A percentile compares a stretch with the other conserved stretches of the same genome.
phyloP scores from a whole-genome alignment of 1,140 invertebrate genomes.

The Wiebesia pumilae region DNA sequence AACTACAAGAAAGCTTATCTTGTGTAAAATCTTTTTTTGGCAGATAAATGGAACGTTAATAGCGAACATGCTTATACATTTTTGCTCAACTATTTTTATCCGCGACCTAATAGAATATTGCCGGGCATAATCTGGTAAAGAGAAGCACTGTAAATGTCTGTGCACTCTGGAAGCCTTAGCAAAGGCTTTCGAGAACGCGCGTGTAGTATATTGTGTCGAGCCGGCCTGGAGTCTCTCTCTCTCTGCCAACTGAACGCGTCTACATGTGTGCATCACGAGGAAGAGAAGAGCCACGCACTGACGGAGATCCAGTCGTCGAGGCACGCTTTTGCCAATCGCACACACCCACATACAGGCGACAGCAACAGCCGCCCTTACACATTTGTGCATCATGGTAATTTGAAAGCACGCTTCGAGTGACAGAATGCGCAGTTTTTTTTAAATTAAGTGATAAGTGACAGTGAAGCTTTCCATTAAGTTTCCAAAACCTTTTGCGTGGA shows the following conservation, averaged over 20 bases:
- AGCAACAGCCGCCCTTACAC: neutral
- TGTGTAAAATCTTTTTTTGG: neutral
- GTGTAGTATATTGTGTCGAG: neutral
- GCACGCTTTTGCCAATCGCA: neutral
- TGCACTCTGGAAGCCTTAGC: slow-evolving; percentile 70
- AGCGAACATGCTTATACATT: slow-evolving; percentile 49
- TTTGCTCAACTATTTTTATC: slow-evolving; percentile 67
- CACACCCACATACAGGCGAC: neutral
- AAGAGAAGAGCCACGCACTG: neutral
- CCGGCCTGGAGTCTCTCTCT: neutral
- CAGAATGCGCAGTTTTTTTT: neutral
- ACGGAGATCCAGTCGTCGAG: neutral
- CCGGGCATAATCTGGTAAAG: slow-evolving; percentile 73
- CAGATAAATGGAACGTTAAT: neutral
- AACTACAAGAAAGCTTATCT: neutral
- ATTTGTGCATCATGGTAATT: slow-evolving; percentile 14
- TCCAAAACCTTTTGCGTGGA: no score
- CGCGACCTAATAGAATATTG: slow-evolving; percentile 70
- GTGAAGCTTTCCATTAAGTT: neutral
- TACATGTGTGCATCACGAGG: neutral
- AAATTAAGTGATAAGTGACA: slow-evolving; percentile 9
- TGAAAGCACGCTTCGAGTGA: neutral
- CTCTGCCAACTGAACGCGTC: neutral
- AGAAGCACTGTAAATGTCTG: slow-evolving; percentile 73
- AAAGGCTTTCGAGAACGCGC: neutral